Evolutionary conservation across 1,140 invertebrate species (phyloP), one percentile per base, ranked within the genome.

Genomic region (Temnothorax curvispinosus): DNA sequence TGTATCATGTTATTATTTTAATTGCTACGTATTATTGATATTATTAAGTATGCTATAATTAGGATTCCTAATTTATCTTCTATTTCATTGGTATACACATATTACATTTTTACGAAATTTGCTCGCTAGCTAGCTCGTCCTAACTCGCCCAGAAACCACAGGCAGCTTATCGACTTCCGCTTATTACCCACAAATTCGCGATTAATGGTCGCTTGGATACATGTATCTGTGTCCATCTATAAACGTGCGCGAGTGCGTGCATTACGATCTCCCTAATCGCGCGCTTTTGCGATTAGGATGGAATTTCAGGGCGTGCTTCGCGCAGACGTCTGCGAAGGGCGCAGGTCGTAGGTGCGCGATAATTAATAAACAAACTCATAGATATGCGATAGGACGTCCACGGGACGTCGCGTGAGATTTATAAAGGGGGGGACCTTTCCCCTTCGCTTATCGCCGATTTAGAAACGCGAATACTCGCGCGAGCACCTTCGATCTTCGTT

Each of bases 301-400:
- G 74, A 84, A 86, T 87, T 84, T 90, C 75, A 64, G 74, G 56
- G 58, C 54, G 85, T 65, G 71, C 56, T 81, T 27, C 41, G 27
- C 56, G 35, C 62, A 15, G 4, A 50, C 27, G 18, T 38, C 1
- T 4, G 21, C 13, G 67, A 35, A 77, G 47, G 47, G 27, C n/a
- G 35, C 15, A 27, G 54, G 35, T 76, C n/a, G 44, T 64, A 58
- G 67, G 76, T 52, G 75, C 78, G 58, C 54, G 75, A 92, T 91
- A 93, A 94, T 94, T 94, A 93, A 94, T 93, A 94, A 94, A 93
- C 89, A 92, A 91, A 91, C 78, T 91, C 78, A 88, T 90, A 90
- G 92, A 93, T 93, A 93, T 91, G 87, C 92, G 90, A 92, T 92
- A 93, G 80, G 65, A 78, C 32, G 69, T 52, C 88, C 81, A 50